Evolutionary conservation across 64 coral and sea anemone genomes (phyloP).

Genomic region (Porites lutea): DNA sequence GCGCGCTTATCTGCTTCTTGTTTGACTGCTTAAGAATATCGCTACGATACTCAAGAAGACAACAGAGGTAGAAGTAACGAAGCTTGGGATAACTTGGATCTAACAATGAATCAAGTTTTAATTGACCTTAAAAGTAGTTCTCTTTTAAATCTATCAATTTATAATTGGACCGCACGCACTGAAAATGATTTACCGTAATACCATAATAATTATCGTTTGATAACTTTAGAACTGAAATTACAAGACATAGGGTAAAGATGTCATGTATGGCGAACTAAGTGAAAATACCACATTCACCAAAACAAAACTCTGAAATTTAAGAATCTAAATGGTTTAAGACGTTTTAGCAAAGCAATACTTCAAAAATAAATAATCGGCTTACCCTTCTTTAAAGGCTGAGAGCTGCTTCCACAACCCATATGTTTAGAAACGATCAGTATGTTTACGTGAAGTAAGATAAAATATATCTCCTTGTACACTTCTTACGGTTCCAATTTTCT

Average conservation of each 20-base stretch:
- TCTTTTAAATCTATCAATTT: too few species aligned
- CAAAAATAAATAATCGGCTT: neutral
- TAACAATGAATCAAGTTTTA: too few species aligned
- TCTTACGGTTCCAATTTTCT: neutral
- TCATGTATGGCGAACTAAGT: too few species aligned
- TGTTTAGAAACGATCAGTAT: neutral
- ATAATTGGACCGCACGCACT: neutral
- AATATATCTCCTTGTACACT: neutral
- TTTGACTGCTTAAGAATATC: too few species aligned
- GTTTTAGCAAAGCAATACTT: neutral
- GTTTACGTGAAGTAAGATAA: neutral
- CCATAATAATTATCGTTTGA: neutral
- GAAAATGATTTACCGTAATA: neutral
- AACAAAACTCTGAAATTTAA: neutral
- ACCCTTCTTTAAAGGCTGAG: conserved; percentile 2
- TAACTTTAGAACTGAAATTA: neutral
- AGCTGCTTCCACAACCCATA: conserved; percentile 47
- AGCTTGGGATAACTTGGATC: too few species aligned
- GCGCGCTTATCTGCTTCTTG: too few species aligned
- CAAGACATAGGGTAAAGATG: neutral
- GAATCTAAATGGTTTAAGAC: neutral
- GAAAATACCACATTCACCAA: conserved; percentile 41
- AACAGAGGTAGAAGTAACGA: too few species aligned
- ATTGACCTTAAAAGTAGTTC: too few species aligned
- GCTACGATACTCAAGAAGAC: too few species aligned